Base-by-base conservation (phyloP, 2,888 invertebrate species). In the Tuta absoluta region DNA sequence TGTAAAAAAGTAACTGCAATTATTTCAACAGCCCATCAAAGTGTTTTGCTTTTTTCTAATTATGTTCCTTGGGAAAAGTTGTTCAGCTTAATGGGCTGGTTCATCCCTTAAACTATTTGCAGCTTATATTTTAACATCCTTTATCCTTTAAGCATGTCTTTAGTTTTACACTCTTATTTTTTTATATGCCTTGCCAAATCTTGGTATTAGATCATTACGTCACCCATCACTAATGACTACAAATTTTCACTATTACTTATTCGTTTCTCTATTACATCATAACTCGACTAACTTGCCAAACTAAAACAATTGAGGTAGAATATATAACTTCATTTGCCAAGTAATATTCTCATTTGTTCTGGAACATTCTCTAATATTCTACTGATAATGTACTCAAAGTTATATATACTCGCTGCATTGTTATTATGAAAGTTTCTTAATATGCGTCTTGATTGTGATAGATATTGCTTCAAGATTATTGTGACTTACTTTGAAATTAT, bases 331-430 rank as follows among this genome's bases (percentile, higher is more conserved):
- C 8, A 38, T 12, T 51, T 7, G 3, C 24, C 14, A 41, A 41
- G 41, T 41, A 14, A 41, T 41, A 41, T 41, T 41, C 41, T n/a
- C 41, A 41, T 41, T 41, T 41, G 41, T 41, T 41, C 41, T 41
- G n/a, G 41, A 41, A 41, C 41, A 14, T 41, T 41, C 41, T 41
- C 41, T 41, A 41, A 41, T 41, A 41, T 41, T 41, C 41, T 41
- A 14, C 41, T 41, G 5, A 41, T 41, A 41, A 41, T 41, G 41
- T 12, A n/a, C 41, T 41, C 41, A 4, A 38, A 38, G 14, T 41
- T 14, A 41, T 11, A 38, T 12, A 38, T 10, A 41, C 41, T 41
- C 14, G 41, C 41, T 41, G 41, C 41, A 41, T 41, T 41, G 14
- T 12, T 41, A 41, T 41, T 12, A 41, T 41, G 41, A 41, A 41